Conservation (phyloP, 2,888 invertebrate species). For the Mechanitis mazaeus region DNA sequence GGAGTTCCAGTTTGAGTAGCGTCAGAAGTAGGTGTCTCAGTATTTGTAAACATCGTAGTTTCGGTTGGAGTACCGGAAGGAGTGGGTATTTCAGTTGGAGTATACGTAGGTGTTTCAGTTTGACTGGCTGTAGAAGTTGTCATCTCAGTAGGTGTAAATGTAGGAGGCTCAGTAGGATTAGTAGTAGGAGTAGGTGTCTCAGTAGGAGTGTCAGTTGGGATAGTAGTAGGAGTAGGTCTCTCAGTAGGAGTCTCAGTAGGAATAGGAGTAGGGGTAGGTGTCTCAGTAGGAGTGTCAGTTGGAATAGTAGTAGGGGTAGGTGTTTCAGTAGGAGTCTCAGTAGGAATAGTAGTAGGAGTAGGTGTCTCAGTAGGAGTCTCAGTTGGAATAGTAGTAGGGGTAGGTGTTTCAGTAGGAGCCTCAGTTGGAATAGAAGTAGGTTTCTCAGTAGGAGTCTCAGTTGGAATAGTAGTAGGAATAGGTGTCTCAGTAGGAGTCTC, state of each 20-base stretch:
- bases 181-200: not conserved
- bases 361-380: conserved; percentile 6
- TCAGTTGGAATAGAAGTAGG: conserved; percentile 8
- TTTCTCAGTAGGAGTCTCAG: conserved; percentile 4
- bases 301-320: not conserved
- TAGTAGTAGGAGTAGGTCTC: conserved; percentile 10
- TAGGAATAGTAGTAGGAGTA: not conserved
- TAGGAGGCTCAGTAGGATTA: conserved; percentile 16
- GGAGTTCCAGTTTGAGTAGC: conserved; percentile 8
- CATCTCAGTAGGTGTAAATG: conserved; percentile 2
- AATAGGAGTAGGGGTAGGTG: not conserved
- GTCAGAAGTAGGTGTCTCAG: conserved; percentile 8
- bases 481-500: not conserved
- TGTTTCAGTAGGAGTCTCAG: not conserved
- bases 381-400: conserved; percentile 14
- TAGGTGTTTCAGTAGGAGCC: not conserved
- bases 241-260: conserved; percentile 9
- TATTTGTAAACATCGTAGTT: not conserved
- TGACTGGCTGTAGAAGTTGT: conserved; percentile 13
- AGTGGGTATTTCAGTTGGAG: conserved; percentile 1
- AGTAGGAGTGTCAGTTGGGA: not conserved
- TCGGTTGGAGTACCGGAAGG: conserved; percentile 10
- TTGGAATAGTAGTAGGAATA: not conserved
- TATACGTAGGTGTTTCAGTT: conserved; percentile 15
- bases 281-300: not conserved